A percentile compares a stretch with the other conserved stretches of the same genome.
These are phyloP conservation scores for Chrysolina americana DNA, from an alignment of 2,888 invertebrate species.

Conservation along the genomic window DNA sequence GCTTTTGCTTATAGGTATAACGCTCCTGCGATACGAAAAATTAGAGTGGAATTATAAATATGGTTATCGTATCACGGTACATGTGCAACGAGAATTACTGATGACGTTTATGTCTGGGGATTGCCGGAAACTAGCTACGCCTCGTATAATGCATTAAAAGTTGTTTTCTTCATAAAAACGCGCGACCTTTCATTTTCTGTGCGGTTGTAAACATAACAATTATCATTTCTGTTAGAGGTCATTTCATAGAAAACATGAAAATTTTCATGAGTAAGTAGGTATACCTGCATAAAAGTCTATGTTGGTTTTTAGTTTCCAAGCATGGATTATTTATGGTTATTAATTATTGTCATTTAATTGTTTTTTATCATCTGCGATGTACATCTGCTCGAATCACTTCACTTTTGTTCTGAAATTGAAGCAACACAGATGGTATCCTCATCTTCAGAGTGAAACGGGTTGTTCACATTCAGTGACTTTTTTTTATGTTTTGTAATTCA, in stretches of 20 bases:
- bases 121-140: conserved; percentile 7
- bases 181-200: conserved; percentile 16
- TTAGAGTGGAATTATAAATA: background rate
- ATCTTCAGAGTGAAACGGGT: too few relatives aligned
- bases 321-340: too few relatives aligned
- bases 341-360: too few relatives aligned
- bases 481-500: too few relatives aligned
- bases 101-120: background rate
- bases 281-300: too few relatives aligned
- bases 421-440: too few relatives aligned
- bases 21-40: background rate
- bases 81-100: background rate
- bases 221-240: background rate
- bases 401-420: too few relatives aligned
- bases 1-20: background rate
- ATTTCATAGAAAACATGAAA: background rate
- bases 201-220: conserved; percentile 25
- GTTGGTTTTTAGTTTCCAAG: too few relatives aligned
- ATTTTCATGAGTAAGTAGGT: too few relatives aligned
- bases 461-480: too few relatives aligned
- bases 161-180: conserved; percentile 17
- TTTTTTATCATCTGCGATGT: too few relatives aligned
- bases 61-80: background rate
- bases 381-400: too few relatives aligned
- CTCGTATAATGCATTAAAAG: background rate